These are phyloP conservation scores for Squalus acanthias DNA, from an alignment of 2,797 vertebrate genomes.

Conservation along the genomic window DNA sequence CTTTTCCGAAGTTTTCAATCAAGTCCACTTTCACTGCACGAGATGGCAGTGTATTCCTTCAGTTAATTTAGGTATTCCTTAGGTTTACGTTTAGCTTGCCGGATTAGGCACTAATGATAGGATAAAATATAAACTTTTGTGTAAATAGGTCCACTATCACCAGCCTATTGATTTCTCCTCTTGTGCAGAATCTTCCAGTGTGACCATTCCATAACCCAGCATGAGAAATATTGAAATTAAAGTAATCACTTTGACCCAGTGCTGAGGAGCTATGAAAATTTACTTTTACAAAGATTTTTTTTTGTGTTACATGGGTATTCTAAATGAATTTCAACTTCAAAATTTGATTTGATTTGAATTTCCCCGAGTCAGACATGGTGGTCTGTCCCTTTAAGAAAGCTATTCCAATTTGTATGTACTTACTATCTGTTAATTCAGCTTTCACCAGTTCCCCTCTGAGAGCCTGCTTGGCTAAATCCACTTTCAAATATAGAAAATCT, in stretches of 20 bases:
- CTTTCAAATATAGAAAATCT: conserved; percentile 28
- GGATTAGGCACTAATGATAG: not conserved
- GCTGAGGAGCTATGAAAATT: not conserved
- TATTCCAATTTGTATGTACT: not conserved
- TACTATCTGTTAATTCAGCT: not conserved
- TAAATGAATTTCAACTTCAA: not conserved
- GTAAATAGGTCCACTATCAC: not conserved
- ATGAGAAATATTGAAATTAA: not conserved
- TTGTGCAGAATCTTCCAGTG: not conserved
- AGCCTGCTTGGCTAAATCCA: not conserved
- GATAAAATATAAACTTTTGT: not conserved
- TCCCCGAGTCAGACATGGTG: not conserved
- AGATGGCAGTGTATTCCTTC: not conserved
- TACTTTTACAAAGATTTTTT: not conserved
- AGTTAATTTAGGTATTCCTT: not conserved
- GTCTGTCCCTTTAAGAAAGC: not conserved
- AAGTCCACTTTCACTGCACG: not conserved
- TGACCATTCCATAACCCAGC: not conserved
- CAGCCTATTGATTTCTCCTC: not conserved
- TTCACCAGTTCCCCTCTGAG: conserved; percentile 12
- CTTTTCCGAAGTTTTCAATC: not conserved
- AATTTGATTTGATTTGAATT: not conserved
- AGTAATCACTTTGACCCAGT: not conserved
- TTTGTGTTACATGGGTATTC: not conserved
- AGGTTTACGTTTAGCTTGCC: not conserved